Base-by-base conservation (phyloP, 2,888 invertebrate genomes). In the Drosophila dives region DNA sequence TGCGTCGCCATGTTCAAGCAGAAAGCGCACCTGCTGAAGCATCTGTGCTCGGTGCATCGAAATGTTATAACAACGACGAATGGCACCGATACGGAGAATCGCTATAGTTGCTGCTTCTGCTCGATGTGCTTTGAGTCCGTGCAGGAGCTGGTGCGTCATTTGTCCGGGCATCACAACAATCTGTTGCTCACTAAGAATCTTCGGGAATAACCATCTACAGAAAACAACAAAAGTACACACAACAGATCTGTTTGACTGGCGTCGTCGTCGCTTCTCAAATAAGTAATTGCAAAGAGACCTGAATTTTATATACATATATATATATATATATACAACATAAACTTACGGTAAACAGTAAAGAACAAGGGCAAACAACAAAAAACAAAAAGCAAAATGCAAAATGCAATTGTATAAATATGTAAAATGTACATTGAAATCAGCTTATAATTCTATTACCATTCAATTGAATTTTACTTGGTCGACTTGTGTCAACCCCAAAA, bases 1-100 rank as follows among this genome's bases (percentile, higher is more conserved):
- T 97, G 97, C 91, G 97, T 97, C 69, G 97, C 97, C 64, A 97
- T 97, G 97, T 97, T 97, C 93, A 97, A 97, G 93, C 97, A 97
- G 91, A 97, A 97, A 92, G 97, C 97, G 8, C 97, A 97, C 92
- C 94, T 97, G 83, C 93, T 97, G 71, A 97, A 97, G 94, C 97
- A 97, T 91, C 94, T 97, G 91, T 97, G 97, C 93, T 97, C 97
- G 77, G 97, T 97, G 73, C 97, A 97, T 94, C 95, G 97, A 81
- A 97, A 97, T 92, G 97, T 97, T 74, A 97, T 97, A 93, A 97
- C 97, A 50, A 92, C 92, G 51, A 90, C 91, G 15, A 91, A 91
- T 62, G 96, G 96, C 48, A 96, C 96, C 79, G 97, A 97, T 90
- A 95, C 95, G 74, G 95, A 95, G 82, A 96, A 95, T 33, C 94